Evolutionary conservation across 2,888 invertebrate species (phyloP).

Genomic region (Chloromyia formosa): DNA sequence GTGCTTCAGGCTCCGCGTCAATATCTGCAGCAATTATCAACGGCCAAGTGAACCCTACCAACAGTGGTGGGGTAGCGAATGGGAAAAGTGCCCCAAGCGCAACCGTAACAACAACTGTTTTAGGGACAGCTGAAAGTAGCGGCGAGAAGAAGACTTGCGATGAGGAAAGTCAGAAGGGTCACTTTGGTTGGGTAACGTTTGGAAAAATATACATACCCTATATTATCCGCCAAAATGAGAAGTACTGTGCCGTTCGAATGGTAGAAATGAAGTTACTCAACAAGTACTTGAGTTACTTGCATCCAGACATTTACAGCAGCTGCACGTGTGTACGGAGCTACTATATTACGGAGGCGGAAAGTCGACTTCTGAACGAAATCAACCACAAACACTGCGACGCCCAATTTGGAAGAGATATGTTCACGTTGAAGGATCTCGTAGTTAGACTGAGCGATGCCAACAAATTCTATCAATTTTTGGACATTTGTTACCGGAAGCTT

Average conservation of each 20-base stretch:
- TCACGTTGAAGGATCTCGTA: slow-evolving; percentile 88
- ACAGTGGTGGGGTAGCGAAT: slow-evolving; percentile 52
- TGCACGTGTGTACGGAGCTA: slow-evolving; percentile 92
- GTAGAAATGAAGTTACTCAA: slow-evolving; percentile 90
- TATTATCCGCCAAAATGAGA: slow-evolving; percentile 82
- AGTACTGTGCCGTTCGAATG: slow-evolving; percentile 93
- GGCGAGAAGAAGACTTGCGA: slow-evolving; percentile 64
- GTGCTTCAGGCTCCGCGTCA: slow-evolving; percentile 50
- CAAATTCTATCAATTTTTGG: slow-evolving; percentile 89
- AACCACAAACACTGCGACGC: slow-evolving; percentile 91
- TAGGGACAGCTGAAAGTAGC: slow-evolving; percentile 57
- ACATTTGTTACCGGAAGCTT: slow-evolving; percentile 87
- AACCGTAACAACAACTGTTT: slow-evolving; percentile 41
- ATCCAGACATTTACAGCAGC: slow-evolving; percentile 88
- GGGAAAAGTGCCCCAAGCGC: not conserved
- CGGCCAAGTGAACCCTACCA: slow-evolving; percentile 61
- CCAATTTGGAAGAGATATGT: slow-evolving; percentile 87
- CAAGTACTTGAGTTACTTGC: slow-evolving; percentile 87
- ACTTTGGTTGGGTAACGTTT: slow-evolving; percentile 91
- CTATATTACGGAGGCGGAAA: slow-evolving; percentile 91
- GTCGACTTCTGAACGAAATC: slow-evolving; percentile 89
- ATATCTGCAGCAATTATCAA: slow-evolving; percentile 47
- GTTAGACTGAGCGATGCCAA: slow-evolving; percentile 88
- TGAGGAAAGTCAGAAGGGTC: slow-evolving; percentile 80
- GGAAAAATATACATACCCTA: slow-evolving; percentile 89